Conservation (phyloP, 2,888 invertebrate genomes). For the Meghimatium bilineatum region DNA sequence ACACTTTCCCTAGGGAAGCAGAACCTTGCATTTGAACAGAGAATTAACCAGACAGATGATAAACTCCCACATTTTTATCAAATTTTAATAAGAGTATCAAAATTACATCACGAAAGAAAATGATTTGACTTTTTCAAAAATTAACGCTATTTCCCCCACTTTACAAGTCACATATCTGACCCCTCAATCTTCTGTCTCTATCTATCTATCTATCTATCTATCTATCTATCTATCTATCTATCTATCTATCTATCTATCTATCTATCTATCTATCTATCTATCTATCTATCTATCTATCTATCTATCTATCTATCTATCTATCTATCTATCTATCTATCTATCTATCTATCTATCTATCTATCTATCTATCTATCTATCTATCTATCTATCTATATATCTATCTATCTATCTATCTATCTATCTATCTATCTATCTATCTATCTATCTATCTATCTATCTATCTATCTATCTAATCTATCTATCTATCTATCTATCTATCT, state of each 20-base stretch:
- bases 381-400: too few relatives aligned
- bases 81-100: too few relatives aligned
- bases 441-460: not conserved
- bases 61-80: too few relatives aligned
- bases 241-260: not conserved
- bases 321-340: not conserved
- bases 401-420: not conserved
- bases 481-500: slow-evolving; percentile 12
- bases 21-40: too few relatives aligned
- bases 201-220: not conserved
- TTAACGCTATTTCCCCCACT: too few relatives aligned
- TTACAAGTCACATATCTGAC: too few relatives aligned
- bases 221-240: not conserved
- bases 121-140: too few relatives aligned
- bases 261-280: not conserved
- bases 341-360: not conserved
- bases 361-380: not conserved
- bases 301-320: not conserved
- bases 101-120: too few relatives aligned
- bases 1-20: too few relatives aligned
- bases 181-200: not conserved
- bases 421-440: not conserved
- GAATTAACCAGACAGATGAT: too few relatives aligned
- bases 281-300: not conserved
- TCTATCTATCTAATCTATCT: not conserved